These are phyloP conservation scores for Rattus rattus DNA, from an alignment of 2,113 vertebrate genomes.

Conservation along the genomic window DNA sequence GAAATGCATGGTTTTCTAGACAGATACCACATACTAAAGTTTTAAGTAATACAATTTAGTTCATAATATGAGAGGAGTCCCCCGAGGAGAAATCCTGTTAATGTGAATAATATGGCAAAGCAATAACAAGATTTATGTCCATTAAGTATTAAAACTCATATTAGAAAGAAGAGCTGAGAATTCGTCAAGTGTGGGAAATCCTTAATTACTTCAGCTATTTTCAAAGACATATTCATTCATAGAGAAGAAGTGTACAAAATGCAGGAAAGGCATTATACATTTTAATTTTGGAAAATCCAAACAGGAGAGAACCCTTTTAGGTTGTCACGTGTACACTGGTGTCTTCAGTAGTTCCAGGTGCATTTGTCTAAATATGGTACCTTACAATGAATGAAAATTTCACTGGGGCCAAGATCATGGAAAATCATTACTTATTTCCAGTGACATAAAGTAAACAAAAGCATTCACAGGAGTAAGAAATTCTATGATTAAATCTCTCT, in stretches of 20 bases:
- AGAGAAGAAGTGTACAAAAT: neutral
- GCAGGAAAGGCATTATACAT: neutral
- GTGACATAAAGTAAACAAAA: neutral
- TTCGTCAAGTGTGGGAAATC: neutral
- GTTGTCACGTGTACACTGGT: neutral
- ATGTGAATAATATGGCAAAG: neutral
- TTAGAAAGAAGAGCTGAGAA: neutral
- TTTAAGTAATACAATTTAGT: neutral
- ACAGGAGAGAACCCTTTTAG: neutral
- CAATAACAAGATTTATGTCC: neutral
- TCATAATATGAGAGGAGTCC: neutral
- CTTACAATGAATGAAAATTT: neutral
- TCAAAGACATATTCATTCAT: neutral
- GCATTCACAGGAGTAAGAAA: neutral
- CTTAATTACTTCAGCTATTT: neutral
- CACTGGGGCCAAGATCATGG: neutral
- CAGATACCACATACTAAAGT: too few relatives aligned
- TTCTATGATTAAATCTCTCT: neutral
- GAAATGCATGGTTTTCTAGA: too few relatives aligned
- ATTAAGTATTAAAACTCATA: neutral
- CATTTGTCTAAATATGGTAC: neutral
- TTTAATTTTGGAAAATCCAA: neutral
- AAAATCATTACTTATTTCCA: neutral
- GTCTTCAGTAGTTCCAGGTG: neutral
- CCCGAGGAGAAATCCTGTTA: neutral